A percentile compares a stretch with the other conserved stretches of the same genome.
Conservation (phyloP, 2,113 vertebrate species). For the Corvus cornix region DNA sequence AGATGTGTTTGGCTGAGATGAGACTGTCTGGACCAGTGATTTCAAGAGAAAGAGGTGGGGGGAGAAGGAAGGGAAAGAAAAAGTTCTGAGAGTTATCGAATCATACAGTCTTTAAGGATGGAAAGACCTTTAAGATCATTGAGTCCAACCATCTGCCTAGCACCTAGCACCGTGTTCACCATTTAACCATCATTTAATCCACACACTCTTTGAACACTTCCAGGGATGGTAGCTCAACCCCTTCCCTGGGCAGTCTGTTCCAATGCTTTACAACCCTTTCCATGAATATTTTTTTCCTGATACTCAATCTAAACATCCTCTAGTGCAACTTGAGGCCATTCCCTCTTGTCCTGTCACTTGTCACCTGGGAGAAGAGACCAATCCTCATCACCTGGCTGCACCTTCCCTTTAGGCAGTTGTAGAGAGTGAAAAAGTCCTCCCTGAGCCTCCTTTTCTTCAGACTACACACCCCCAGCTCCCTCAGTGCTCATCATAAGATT, state of each 20-base stretch:
- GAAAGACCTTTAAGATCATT: background rate
- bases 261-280: background rate
- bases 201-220: background rate
- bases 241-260: background rate
- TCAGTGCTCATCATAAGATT: background rate
- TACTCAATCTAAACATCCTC: background rate
- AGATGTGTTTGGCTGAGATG: background rate
- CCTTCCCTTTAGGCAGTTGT: background rate
- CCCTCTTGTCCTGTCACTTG: background rate
- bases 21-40: background rate
- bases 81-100: background rate
- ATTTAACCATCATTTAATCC: background rate
- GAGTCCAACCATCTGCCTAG: background rate
- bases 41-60: background rate
- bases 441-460: background rate
- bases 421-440: background rate
- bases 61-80: background rate
- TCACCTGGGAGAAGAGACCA: background rate
- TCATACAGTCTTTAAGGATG: background rate
- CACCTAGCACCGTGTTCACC: fast-evolving
- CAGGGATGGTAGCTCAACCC: background rate
- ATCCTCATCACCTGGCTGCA: background rate
- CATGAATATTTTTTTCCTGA: background rate
- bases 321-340: background rate
- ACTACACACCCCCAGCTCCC: background rate